Percentiles rank a stretch among this genome's conserved stretches.
These are phyloP conservation scores for Cynodonichthys magdalenae DNA, from an alignment of 2,797 vertebrate genomes.

Conservation along the genomic window DNA sequence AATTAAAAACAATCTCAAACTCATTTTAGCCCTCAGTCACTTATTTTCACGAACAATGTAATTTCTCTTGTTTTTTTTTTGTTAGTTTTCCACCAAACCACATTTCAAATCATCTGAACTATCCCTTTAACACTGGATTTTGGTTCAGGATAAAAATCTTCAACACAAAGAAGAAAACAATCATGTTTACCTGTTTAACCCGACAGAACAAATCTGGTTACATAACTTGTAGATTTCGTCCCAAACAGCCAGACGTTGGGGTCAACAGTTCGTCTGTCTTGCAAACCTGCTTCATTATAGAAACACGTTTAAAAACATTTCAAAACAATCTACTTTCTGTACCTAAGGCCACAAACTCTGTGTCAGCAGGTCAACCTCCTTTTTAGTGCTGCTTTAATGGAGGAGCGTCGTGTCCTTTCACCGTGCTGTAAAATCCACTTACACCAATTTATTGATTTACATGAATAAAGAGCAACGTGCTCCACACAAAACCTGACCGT, in stretches of 20 bases:
- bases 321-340: background rate
- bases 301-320: slow-evolving; percentile 20
- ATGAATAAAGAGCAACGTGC: slow-evolving; percentile 35
- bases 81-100: too few species aligned
- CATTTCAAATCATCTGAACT: too few species aligned
- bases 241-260: slow-evolving; percentile 18
- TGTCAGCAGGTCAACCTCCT: slow-evolving; percentile 39
- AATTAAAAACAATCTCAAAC: too few species aligned
- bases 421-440: slow-evolving; percentile 51
- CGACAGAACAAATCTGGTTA: slow-evolving; percentile 59
- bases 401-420: slow-evolving; percentile 32
- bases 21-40: too few species aligned
- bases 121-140: slow-evolving; percentile 42
- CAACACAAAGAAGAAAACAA: slow-evolving; percentile 43
- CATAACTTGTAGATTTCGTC: slow-evolving; percentile 47
- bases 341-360: background rate
- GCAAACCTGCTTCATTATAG: slow-evolving; percentile 17
- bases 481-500: slow-evolving; percentile 13
- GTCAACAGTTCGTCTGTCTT: slow-evolving; percentile 65
- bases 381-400: slow-evolving; percentile 33
- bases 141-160: slow-evolving; percentile 52
- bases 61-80: too few species aligned
- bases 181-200: slow-evolving; percentile 58
- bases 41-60: too few species aligned
- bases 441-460: slow-evolving; percentile 41